phyloP scores from a whole-genome alignment of 2,888 invertebrate species.

The Hydriomena furcata region DNA sequence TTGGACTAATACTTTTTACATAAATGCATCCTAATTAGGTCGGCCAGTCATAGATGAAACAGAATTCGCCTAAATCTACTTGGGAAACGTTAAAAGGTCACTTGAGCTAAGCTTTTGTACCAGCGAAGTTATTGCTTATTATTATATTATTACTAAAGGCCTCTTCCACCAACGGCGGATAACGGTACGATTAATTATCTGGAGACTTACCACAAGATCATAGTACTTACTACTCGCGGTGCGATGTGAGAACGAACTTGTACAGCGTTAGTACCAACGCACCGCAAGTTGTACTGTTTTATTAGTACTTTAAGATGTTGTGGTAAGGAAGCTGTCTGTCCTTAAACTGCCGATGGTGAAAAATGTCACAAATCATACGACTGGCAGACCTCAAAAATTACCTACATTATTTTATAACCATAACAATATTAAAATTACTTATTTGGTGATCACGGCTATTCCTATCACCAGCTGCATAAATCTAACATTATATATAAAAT shows the following conservation, averaged over 20 bases:
- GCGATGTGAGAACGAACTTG: too few species aligned
- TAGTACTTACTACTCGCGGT: too few species aligned
- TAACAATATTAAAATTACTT: constrained; percentile 53
- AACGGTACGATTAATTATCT: too few species aligned
- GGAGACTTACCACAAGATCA: too few species aligned
- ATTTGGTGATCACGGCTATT: constrained; percentile 57
- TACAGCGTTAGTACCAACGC: too few species aligned
- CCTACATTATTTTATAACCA: constrained; percentile 33
- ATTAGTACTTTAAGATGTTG: too few species aligned
- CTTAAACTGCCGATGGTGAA: too few species aligned
- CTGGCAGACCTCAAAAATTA: constrained; percentile 45
- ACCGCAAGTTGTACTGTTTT: too few species aligned
- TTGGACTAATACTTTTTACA: neutral
- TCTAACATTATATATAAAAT: constrained; percentile 56
- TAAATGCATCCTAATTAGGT: constrained; percentile 3
- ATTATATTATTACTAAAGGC: neutral
- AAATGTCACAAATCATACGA: constrained; percentile 28
- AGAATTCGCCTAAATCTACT: neutral
- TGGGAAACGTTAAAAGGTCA: neutral
- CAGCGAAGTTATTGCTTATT: neutral
- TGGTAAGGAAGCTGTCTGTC: too few species aligned
- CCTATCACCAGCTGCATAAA: constrained; percentile 47
- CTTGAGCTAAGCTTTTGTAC: neutral
- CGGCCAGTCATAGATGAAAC: constrained; percentile 1
- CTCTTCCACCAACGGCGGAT: neutral